Conservation (phyloP, 2,113 vertebrate species). For the Melanerpes aurifrons region DNA sequence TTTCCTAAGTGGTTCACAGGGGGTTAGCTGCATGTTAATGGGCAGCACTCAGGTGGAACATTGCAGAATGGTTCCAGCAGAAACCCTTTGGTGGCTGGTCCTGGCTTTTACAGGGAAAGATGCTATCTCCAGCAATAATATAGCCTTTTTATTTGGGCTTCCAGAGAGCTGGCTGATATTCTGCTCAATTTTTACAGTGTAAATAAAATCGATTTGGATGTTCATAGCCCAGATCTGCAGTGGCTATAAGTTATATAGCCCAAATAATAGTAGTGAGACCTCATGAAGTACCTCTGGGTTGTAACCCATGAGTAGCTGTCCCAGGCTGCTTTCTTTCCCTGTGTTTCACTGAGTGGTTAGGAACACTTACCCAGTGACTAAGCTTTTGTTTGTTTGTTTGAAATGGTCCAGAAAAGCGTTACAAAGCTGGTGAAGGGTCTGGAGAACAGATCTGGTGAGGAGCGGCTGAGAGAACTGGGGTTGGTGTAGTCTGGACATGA, state of each 20-base stretch:
- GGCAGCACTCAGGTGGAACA: rapidly evolving
- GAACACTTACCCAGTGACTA: not conserved
- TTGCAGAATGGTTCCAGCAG: not conserved
- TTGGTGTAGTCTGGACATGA: no score
- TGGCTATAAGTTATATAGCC: not conserved
- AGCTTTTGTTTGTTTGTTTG: not conserved
- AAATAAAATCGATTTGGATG: slow-evolving; percentile 14
- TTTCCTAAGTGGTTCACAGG: not conserved
- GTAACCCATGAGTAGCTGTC: not conserved
- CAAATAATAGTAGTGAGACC: not conserved
- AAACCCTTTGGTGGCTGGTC: not conserved
- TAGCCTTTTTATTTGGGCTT: not conserved
- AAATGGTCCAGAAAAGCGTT: not conserved
- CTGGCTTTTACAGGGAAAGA: not conserved
- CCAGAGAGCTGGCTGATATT: not conserved
- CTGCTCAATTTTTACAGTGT: not conserved
- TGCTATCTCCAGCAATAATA: not conserved
- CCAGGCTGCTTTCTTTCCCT: not conserved
- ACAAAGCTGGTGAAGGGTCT: no score
- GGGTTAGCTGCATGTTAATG: not conserved
- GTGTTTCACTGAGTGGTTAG: rapidly evolving
- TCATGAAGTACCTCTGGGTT: not conserved
- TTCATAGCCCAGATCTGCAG: not conserved
- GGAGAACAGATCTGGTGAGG: no score
- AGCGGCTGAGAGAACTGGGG: no score